Evolutionary conservation across 1,140 invertebrate genomes (phyloP).

Genomic region (Cepaea nemoralis): DNA sequence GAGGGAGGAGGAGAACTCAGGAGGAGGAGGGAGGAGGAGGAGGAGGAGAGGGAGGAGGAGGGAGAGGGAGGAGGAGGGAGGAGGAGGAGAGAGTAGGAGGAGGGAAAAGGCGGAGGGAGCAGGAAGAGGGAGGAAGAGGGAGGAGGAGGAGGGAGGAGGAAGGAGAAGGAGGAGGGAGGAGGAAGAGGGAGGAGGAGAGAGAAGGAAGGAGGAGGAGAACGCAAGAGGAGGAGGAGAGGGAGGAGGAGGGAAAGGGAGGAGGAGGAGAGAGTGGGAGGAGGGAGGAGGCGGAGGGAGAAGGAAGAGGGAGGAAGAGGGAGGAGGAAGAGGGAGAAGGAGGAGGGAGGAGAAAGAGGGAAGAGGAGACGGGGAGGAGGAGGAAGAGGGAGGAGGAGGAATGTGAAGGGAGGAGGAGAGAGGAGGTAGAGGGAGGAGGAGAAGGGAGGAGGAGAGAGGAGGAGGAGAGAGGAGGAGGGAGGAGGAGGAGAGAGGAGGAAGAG

Average conservation of each 20-base stretch:
- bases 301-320: not conserved
- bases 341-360: not conserved
- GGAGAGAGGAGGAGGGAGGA: too few relatives aligned
- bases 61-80: not conserved
- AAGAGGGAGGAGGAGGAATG: not conserved
- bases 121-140: too few relatives aligned
- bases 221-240: not conserved
- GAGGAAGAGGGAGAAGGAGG: not conserved
- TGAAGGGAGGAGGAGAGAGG: too few relatives aligned
- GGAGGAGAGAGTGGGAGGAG: too few relatives aligned
- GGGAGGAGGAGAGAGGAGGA: too few relatives aligned
- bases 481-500: too few relatives aligned
- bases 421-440: too few relatives aligned
- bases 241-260: not conserved
- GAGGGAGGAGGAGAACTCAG: too few relatives aligned
- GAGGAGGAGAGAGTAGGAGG: too few relatives aligned
- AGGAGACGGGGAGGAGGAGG: not conserved
- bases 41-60: slow-evolving; percentile 1
- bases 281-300: too few relatives aligned
- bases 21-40: too few relatives aligned
- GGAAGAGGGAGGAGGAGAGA: not conserved
- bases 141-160: not conserved
- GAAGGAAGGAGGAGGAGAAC: not conserved
- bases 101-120: too few relatives aligned
- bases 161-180: not conserved